Base-by-base conservation (phyloP, 2,797 vertebrate species). In the Holocentrus rufus region DNA sequence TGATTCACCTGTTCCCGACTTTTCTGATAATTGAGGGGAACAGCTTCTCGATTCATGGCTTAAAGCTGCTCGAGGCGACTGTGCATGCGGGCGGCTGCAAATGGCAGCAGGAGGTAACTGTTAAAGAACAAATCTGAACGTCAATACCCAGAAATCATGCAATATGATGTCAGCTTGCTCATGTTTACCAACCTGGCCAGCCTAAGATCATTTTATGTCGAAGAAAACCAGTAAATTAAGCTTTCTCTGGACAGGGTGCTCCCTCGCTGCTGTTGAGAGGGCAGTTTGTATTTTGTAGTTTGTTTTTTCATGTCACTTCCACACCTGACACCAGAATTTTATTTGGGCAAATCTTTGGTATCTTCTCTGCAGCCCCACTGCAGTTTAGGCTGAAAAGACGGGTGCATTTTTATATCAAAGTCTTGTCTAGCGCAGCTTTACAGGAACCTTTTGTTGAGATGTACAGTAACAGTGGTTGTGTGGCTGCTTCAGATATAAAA, bases 51-150 rank as follows among this genome's bases (percentile, higher is more conserved):
- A 22, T 64, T 74, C 58, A 10, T 55, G 50, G 65, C 30, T 63
- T 23, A 60, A 60, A 76, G 13, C 27, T 72, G 30, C 60, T 66
- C 30, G 50, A 72, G 71, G 42, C 58, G 54, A 30, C 22, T 59
- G 63, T 47, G 18, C 74, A 65, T 31, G n/a, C 42, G 14, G 50
- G 62, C 30, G 52, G 56, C 67, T 59, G 75, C 68, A 72, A 72
- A 77, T 72, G 59, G 66, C 22, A 44, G 63, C 36, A 18, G 49
- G 22, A 57, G 47, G 60, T 36, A 25, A 1, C 36, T 30, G 56
- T 74, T 61, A 52, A 60, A 22, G 68, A 27, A 27, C 25, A 70
- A 76, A 54, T 61, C 44, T 57, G 27, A 69, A 76, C 9, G 9
- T 13, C 39, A 42, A 9, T 46, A 42, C 66, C 31, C 46, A 74